phyloP scores from a whole-genome alignment of 2,888 invertebrate genomes.

The Sisyra nigra region DNA sequence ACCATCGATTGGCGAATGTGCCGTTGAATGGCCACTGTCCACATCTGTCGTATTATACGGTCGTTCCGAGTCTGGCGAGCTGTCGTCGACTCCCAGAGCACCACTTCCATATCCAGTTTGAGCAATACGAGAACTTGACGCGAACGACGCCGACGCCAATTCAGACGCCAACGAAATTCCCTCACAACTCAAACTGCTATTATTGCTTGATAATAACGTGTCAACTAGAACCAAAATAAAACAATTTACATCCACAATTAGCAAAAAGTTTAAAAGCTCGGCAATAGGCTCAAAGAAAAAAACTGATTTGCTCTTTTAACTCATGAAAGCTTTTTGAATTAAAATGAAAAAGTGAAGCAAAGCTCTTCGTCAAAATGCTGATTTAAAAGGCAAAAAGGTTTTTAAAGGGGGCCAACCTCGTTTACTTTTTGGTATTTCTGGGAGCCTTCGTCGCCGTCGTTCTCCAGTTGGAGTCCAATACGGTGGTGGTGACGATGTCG shows the following conservation, averaged over 20 bases:
- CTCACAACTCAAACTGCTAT: constrained; percentile 11
- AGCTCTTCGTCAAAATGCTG: too few species aligned
- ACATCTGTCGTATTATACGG: constrained; percentile 59
- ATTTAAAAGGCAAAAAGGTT: too few species aligned
- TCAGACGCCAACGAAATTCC: constrained; percentile 22
- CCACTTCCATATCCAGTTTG: constrained; percentile 57
- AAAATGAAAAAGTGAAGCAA: neutral
- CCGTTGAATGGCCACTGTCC: constrained; percentile 84
- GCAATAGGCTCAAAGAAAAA: neutral
- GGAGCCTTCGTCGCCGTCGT: constrained; percentile 64
- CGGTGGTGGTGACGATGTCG: constrained; percentile 1
- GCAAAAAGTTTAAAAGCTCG: neutral
- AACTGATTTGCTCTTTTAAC: neutral
- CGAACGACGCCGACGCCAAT: constrained; percentile 21
- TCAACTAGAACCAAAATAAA: neutral
- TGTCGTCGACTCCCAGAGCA: constrained; percentile 62
- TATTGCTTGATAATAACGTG: constrained; percentile 4
- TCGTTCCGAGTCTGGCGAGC: constrained; percentile 74
- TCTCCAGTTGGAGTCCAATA: constrained; percentile 23
- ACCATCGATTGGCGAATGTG: constrained; percentile 75
- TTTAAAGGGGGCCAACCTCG: constrained; percentile 39
- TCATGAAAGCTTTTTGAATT: neutral
- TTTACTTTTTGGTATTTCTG: constrained; percentile 79
- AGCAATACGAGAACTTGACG: constrained; percentile 9
- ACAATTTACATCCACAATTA: neutral